Conservation (phyloP, 2,797 vertebrate species). For the Peromyscus nudipes region DNA sequence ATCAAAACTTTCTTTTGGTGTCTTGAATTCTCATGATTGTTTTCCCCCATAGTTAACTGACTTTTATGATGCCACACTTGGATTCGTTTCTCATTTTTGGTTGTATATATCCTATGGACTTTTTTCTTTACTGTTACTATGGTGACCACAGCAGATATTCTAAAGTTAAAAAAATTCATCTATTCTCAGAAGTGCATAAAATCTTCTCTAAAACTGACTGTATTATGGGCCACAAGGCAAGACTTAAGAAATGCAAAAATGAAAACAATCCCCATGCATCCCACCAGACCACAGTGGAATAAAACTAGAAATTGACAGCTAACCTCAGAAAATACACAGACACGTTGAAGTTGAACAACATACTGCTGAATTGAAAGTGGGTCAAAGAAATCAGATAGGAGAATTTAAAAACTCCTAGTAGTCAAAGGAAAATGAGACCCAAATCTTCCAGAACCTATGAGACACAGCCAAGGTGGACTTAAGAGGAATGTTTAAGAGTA, state of each 20-base stretch:
- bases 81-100: not conserved
- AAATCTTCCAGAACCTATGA: not conserved
- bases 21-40: not conserved
- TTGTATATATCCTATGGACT: not conserved
- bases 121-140: not conserved
- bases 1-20: not conserved
- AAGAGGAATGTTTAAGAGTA: not conserved
- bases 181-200: not conserved
- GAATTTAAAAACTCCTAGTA: not conserved
- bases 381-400: not conserved
- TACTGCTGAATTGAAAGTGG: not conserved
- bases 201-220: not conserved
- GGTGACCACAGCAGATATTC: constrained; percentile 4
- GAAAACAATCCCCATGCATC: not conserved
- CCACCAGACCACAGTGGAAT: not conserved
- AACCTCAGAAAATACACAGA: not conserved
- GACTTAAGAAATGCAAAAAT: not conserved
- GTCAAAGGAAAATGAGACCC: not conserved
- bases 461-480: not conserved
- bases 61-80: not conserved
- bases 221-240: not conserved
- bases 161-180: constrained; percentile 1
- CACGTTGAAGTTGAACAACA: not conserved
- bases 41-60: not conserved
- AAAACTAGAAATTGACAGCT: not conserved